A percentile compares a stretch with the other conserved stretches of the same genome.
These are phyloP conservation scores for Scolopax bukidnonensis DNA, from an alignment of 2,797 vertebrate species.

Conservation along the genomic window DNA sequence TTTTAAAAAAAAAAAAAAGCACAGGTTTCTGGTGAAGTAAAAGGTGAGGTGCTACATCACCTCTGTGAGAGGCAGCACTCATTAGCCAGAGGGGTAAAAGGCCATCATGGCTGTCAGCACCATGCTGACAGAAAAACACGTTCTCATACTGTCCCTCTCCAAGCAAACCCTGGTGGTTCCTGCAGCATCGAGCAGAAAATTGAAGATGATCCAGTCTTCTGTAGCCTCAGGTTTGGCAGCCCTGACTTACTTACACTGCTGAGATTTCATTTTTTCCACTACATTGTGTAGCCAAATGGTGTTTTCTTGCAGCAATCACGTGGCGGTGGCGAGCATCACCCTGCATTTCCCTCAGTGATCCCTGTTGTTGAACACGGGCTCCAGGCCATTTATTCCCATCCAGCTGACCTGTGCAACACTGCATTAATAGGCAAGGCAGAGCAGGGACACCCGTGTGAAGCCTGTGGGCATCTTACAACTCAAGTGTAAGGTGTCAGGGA, in stretches of 20 bases:
- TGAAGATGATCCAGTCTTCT: background rate
- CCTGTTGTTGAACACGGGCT: rapidly evolving
- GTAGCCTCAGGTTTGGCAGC: background rate
- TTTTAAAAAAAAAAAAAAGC: too few relatives aligned
- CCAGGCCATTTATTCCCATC: background rate
- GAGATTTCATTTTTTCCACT: background rate
- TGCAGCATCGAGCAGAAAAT: background rate
- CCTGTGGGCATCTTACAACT: background rate
- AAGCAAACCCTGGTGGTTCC: background rate
- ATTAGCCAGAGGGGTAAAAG: background rate
- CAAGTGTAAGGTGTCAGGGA: background rate
- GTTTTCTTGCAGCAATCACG: background rate
- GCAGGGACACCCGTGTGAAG: background rate
- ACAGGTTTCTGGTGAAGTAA: background rate
- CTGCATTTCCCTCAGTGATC: background rate
- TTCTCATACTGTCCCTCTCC: background rate
- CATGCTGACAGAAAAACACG: rapidly evolving
- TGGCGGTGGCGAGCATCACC: background rate
- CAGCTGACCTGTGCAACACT: background rate
- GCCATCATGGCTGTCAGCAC: background rate
- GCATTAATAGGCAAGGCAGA: background rate
- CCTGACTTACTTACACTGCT: background rate
- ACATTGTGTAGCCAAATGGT: background rate
- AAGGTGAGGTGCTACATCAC: background rate
- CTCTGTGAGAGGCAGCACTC: background rate